Evolutionary conservation across 2,797 vertebrate genomes (phyloP).

Genomic region (Sparus aurata): DNA sequence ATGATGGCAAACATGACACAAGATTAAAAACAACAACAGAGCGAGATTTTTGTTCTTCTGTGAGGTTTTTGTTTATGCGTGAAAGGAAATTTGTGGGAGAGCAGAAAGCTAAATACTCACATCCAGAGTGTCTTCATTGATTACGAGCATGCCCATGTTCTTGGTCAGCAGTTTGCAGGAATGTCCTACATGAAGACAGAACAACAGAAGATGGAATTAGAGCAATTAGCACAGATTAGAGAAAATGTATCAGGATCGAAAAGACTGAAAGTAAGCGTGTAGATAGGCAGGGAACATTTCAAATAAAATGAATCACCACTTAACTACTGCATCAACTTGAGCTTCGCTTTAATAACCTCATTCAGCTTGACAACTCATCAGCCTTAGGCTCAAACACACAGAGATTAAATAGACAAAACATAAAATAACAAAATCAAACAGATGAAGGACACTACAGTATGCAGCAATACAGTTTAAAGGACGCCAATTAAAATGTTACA

Average conservation of each 20-base stretch:
- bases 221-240: neutral
- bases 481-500: slow-evolving; percentile 71
- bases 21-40: neutral
- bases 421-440: slow-evolving; percentile 20
- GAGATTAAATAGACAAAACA: slow-evolving; percentile 7
- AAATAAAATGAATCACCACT: neutral
- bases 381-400: neutral
- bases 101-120: slow-evolving; percentile 86
- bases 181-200: slow-evolving; percentile 86
- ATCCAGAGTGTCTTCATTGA: slow-evolving; percentile 97
- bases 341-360: neutral
- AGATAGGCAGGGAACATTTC: neutral
- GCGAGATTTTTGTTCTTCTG: neutral
- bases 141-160: slow-evolving; percentile 98
- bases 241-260: slow-evolving; percentile 15
- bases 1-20: neutral
- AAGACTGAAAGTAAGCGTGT: neutral
- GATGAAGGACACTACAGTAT: slow-evolving; percentile 20
- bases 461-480: slow-evolving; percentile 21
- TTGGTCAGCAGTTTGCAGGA: slow-evolving; percentile 97
- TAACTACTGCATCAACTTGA: neutral
- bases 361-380: neutral
- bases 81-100: neutral
- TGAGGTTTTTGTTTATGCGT: neutral
- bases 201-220: slow-evolving; percentile 3